Percentiles rank a stretch among this genome's conserved stretches.
Evolutionary conservation across 1,140 invertebrate genomes (phyloP).

Genomic region (Ceratoteleas bidentatus): DNA sequence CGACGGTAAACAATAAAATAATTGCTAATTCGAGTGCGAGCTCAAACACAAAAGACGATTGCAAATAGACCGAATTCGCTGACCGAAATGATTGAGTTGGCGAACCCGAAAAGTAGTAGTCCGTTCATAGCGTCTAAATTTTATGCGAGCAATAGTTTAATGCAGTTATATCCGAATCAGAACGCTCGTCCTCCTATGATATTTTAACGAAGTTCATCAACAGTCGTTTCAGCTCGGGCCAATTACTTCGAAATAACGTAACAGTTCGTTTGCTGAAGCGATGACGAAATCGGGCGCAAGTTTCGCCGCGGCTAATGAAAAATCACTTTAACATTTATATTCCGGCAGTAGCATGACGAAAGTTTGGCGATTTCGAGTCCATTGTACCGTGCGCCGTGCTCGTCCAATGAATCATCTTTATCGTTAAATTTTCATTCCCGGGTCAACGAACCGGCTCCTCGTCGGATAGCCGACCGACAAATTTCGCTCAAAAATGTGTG

Average conservation of each 20-base stretch:
- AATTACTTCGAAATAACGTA: conserved; percentile 12
- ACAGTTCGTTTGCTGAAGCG: conserved; percentile 29
- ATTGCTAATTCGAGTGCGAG: too few species aligned
- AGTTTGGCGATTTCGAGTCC: conserved; percentile 47
- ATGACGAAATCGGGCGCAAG: conserved; percentile 27
- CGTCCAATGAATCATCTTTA: conserved; percentile 49
- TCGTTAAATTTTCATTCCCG: conserved; percentile 53
- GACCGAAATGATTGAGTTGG: too few species aligned
- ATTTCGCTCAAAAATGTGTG: conserved; percentile 13
- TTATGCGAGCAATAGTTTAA: background rate
- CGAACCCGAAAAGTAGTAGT: too few species aligned
- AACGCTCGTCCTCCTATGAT: background rate
- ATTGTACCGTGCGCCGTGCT: conserved; percentile 35
- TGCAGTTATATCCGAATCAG: conserved; percentile 5
- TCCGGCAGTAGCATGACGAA: conserved; percentile 34
- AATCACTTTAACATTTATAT: conserved; percentile 55
- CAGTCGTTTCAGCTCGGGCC: conserved; percentile 17
- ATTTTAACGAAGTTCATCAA: conserved; percentile 33
- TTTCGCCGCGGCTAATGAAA: conserved; percentile 39
- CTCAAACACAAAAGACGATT: too few species aligned
- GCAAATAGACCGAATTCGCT: too few species aligned
- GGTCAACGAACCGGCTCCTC: conserved; percentile 23
- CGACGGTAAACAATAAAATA: too few species aligned
- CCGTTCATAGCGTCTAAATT: too few species aligned
- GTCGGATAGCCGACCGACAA: conserved; percentile 21